These are phyloP conservation scores for Latrodectus hesperus DNA, from an alignment of 2,888 invertebrate genomes.

Conservation along the genomic window DNA sequence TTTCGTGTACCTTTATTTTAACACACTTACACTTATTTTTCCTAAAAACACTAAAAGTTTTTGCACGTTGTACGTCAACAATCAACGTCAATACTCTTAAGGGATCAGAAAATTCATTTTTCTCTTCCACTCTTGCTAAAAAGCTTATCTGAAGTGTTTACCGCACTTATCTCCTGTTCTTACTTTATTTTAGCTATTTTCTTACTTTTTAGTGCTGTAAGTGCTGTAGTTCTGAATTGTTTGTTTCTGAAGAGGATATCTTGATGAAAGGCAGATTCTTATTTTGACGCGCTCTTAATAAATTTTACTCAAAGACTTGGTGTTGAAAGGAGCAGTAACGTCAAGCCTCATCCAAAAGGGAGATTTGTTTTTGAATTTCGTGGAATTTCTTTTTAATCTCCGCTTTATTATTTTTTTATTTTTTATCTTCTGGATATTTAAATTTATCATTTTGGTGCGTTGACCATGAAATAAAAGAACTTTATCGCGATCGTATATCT, in stretches of 20 bases:
- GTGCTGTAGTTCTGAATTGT: conserved; percentile 20
- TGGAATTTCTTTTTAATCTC: too few relatives aligned
- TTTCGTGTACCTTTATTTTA: too few relatives aligned
- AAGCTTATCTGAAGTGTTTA: conserved; percentile 63
- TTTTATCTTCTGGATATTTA: too few relatives aligned
- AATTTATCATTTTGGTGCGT: too few relatives aligned
- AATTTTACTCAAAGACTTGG: not conserved
- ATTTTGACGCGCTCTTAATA: not conserved
- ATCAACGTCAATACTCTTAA: conserved; percentile 58
- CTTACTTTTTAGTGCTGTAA: not conserved
- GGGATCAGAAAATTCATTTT: conserved; percentile 39
- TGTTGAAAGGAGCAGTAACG: too few relatives aligned
- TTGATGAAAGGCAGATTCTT: conserved; percentile 21
- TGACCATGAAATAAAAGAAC: too few relatives aligned
- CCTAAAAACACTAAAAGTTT: not conserved
- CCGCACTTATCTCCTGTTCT: conserved; percentile 54
- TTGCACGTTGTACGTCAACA: conserved; percentile 43
- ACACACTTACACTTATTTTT: not conserved
- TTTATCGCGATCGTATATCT: too few relatives aligned
- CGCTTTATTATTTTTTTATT: too few relatives aligned
- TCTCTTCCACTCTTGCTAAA: conserved; percentile 24
- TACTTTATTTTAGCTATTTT: conserved; percentile 11
- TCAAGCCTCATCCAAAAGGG: too few relatives aligned
- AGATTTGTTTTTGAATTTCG: too few relatives aligned
- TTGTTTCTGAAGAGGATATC: conserved; percentile 41